A percentile compares a stretch with the other conserved stretches of the same genome.
Evolutionary conservation across 2,113 vertebrate species (phyloP).

Genomic region (Hydrochoerus hydrochaeris): DNA sequence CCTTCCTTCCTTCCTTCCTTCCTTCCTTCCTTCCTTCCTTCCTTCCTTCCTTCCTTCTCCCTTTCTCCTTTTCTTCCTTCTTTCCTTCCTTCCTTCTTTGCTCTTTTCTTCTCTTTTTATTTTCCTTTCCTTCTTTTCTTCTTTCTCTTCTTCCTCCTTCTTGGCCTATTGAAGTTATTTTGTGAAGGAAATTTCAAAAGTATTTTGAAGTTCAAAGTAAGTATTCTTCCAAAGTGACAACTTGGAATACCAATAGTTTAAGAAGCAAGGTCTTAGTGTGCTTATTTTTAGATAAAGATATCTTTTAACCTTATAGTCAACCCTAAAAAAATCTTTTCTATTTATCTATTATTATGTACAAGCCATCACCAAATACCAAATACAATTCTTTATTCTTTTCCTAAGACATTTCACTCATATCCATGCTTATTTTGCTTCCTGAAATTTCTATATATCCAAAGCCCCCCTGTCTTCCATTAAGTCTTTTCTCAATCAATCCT

Average conservation of each 20-base stretch:
- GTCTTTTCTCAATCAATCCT: background rate
- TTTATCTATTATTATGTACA: background rate
- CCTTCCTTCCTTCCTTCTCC: rapidly evolving
- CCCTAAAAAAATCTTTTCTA: background rate
- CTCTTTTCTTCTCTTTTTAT: background rate
- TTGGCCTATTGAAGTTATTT: background rate
- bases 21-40: rapidly evolving
- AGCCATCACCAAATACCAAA: background rate
- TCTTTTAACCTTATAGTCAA: background rate
- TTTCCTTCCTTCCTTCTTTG: too few species aligned
- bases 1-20: rapidly evolving
- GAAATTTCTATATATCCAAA: background rate
- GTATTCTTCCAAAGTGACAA: background rate
- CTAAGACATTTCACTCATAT: background rate
- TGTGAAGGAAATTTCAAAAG: background rate
- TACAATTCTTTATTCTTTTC: background rate
- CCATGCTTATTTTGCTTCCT: background rate
- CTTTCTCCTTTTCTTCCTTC: background rate
- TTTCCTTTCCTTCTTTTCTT: too few species aligned
- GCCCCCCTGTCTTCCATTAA: background rate
- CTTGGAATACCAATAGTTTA: background rate
- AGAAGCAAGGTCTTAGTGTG: background rate
- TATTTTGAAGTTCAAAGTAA: background rate
- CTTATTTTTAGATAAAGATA: background rate
- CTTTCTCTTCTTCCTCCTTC: background rate